A percentile compares a stretch with the other conserved stretches of the same genome.
Conservation (phyloP, 2,113 vertebrate species). For the Zapornia atra region DNA sequence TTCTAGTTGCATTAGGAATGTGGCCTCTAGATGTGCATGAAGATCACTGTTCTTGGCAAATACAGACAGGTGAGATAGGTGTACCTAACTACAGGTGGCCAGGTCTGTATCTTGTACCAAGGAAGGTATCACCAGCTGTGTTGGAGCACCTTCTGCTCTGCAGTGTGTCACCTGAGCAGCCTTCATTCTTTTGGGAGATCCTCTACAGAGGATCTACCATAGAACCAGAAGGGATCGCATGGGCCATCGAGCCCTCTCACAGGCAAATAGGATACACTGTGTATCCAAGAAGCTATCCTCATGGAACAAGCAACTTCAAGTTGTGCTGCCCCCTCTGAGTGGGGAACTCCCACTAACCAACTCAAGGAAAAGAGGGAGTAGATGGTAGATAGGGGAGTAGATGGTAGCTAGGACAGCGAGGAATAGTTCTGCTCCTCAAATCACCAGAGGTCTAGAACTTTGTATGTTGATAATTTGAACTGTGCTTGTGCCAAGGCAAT, state of each 20-base stretch:
- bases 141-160: neutral
- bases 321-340: neutral
- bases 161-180: neutral
- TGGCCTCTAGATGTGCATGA: neutral
- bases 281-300: neutral
- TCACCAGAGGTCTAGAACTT: neutral
- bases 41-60: neutral
- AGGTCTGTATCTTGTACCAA: neutral
- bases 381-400: neutral
- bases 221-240: neutral
- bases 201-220: neutral
- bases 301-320: neutral
- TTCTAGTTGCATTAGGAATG: neutral
- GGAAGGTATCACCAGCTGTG: neutral
- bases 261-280: neutral
- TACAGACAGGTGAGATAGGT: neutral
- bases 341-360: neutral
- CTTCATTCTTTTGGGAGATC: neutral
- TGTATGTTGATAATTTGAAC: neutral
- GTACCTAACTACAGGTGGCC: neutral
- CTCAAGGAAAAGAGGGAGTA: neutral
- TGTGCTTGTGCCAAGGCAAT: neutral
- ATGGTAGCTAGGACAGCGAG: too few species aligned
- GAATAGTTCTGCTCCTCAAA: neutral
- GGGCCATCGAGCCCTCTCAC: accelerated